Percentiles rank a stretch among this genome's conserved stretches.
Evolutionary conservation across 2,113 vertebrate species (phyloP).

Genomic region (Phainopepla nitens): DNA sequence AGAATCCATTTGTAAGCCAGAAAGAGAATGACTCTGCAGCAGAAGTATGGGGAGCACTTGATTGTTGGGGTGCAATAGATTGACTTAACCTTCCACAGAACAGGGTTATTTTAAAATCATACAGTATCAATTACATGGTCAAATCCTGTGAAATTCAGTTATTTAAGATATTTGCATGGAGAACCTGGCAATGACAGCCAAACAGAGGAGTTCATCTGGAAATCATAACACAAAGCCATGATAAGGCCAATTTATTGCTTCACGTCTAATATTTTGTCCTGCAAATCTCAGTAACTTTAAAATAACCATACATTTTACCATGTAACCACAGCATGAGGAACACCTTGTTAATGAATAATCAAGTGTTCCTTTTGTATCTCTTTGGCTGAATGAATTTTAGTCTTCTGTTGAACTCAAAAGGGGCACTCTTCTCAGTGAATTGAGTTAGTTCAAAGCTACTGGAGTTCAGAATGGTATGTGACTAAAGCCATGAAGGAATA

Average conservation of each 20-base stretch:
- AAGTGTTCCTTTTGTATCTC: neutral
- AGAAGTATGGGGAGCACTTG: neutral
- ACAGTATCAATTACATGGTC: neutral
- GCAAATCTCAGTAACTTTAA: neutral
- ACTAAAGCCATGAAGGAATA: neutral
- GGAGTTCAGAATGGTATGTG: accelerated
- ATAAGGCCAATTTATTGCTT: neutral
- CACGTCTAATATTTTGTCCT: neutral
- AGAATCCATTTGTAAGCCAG: neutral
- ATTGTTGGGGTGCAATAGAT: neutral
- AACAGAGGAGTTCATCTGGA: neutral
- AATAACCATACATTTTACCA: neutral
- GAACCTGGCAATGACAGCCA: neutral
- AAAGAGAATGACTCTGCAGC: neutral
- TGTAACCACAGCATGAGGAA: neutral
- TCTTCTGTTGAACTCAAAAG: neutral
- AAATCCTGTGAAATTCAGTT: neutral
- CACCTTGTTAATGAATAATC: neutral
- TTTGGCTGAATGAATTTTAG: neutral
- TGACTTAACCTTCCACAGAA: neutral
- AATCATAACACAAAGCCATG: neutral
- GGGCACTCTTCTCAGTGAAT: neutral
- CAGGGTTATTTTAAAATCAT: neutral
- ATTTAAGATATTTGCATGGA: neutral
- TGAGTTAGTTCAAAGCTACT: neutral